Percentiles rank a stretch among this genome's conserved stretches.
These are phyloP conservation scores for Iselma pallidipennis DNA, from an alignment of 2,888 invertebrate species.

Conservation along the genomic window DNA sequence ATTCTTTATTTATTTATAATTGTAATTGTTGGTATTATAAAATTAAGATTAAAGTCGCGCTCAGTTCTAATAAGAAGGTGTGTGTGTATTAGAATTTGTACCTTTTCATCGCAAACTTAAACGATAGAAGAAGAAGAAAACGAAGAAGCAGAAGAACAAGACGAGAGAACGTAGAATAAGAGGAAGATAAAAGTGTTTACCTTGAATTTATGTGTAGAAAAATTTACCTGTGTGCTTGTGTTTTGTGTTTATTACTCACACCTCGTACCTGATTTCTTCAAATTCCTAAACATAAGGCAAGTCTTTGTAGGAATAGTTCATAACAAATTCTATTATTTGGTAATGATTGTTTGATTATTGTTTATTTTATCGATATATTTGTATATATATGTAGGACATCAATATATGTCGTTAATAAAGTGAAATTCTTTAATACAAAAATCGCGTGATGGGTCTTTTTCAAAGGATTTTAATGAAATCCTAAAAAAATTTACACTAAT, in stretches of 20 bases:
- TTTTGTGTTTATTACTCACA: neutral
- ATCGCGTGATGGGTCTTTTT: neutral
- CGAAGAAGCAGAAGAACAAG: neutral
- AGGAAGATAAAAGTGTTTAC: neutral
- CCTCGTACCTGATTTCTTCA: neutral
- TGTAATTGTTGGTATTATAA: too few relatives aligned
- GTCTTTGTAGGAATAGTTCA: too few relatives aligned
- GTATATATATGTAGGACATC: neutral
- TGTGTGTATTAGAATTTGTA: neutral
- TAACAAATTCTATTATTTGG: too few relatives aligned
- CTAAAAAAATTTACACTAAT: neutral
- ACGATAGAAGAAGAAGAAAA: neutral
- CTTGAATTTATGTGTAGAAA: neutral
- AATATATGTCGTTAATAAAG: neutral
- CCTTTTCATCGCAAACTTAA: neutral
- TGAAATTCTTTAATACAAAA: neutral
- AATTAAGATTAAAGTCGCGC: neutral
- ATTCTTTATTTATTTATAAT: neutral
- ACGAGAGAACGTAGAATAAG: neutral
- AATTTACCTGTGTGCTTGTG: neutral
- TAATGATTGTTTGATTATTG: neutral
- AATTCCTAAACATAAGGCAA: neutral
- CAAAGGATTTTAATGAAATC: neutral
- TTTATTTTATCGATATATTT: neutral
- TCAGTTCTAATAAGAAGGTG: neutral